phyloP scores from a whole-genome alignment of 2,113 vertebrate genomes.

The Sialia sialis region DNA sequence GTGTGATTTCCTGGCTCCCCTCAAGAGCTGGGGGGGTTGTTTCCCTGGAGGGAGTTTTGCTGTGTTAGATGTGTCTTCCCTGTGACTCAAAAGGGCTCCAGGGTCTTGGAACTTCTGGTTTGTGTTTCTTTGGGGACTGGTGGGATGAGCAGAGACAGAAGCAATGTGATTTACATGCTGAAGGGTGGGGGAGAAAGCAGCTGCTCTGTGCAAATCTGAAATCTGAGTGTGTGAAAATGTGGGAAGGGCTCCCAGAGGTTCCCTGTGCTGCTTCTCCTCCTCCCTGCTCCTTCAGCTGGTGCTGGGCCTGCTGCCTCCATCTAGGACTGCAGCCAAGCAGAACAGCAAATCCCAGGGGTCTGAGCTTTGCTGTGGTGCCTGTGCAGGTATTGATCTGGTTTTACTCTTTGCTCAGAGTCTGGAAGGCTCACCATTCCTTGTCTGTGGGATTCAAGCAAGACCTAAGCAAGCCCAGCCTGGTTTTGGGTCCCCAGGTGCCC shows the following conservation, averaged over 20 bases:
- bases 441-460: not conserved
- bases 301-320: not conserved
- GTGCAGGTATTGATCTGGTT: not conserved
- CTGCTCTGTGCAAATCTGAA: not conserved
- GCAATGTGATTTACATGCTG: not conserved
- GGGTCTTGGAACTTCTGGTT: not conserved
- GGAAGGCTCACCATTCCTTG: not conserved
- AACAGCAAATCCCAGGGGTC: rapidly evolving
- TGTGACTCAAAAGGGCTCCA: not conserved
- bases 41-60: not conserved
- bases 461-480: not conserved
- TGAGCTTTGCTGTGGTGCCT: not conserved
- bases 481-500: not conserved
- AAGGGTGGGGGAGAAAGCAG: not conserved
- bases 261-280: not conserved
- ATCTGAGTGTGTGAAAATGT: not conserved
- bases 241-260: not conserved
- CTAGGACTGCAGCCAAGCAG: rapidly evolving
- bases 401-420: not conserved
- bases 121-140: not conserved
- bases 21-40: not conserved
- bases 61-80: not conserved
- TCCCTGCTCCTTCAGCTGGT: not conserved
- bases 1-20: not conserved
- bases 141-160: not conserved